Evolutionary conservation across 2,888 invertebrate genomes (phyloP), one percentile per base, ranked within the genome.

Genomic region (Parochlus steinenii): DNA sequence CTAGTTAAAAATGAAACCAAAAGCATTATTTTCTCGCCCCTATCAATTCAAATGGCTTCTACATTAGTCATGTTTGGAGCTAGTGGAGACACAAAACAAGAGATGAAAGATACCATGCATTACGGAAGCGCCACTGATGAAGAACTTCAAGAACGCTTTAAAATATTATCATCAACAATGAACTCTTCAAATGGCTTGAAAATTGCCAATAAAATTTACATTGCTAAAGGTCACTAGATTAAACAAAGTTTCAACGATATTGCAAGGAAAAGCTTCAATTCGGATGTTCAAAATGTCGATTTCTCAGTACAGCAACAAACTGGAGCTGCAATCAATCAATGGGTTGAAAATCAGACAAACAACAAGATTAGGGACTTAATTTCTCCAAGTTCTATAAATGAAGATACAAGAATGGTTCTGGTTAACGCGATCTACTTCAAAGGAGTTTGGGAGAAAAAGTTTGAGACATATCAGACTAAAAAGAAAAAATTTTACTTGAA

Each of bases 351-450:
- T 5, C 69, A 81, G 48, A 95, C 95, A 0, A 74, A 81, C 35
- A 58, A 77, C 6, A 83, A 77, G 53, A 92, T 95, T 38, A 71
- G 73, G 44, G 65, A 87, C 46, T 62, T 95, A 3, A 56, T 95
- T 31, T 52, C 64, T 2, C 12, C 68, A 2, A 71, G 63, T 42
- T 61, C 64, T 46, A 50, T 85, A 2, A 47, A 59, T 48, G 31
- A 33, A 0, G 48, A 57, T 1, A 80, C 81, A 2, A 63, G 72
- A 33, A 55, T 83, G 38, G 73, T 87, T 3, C 64, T 89, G 5
- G 69, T 85, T 3, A 89, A 86, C 52, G 86, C 86, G 1, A 68
- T 89, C 11, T 85, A 86, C 52, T 89, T 89, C 58, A 86, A 86
- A 60, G 80, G 78, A 3, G 62, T 66, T 23, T 89, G 87, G 85